Base-by-base conservation (phyloP, 2,888 invertebrate species). In the Epinotia demarniana region DNA sequence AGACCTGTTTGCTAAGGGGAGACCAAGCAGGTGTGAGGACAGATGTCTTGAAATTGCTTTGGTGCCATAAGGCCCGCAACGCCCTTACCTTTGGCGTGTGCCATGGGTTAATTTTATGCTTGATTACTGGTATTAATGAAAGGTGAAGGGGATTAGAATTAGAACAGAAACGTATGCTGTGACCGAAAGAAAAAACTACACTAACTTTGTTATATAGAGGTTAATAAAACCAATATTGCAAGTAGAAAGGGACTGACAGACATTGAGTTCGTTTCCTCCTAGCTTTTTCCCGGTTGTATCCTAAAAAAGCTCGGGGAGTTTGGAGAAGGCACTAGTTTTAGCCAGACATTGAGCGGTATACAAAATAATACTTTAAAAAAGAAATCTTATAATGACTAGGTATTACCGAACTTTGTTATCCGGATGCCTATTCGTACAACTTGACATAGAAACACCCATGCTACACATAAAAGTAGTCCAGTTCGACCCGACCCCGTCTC, bases 71-170 rank as follows among this genome's bases (percentile, higher is more conserved):
- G 94, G 93, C 89, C 86, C 92, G 86, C 80, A 80, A 89, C 92
- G 88, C 92, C 93, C 93, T 93, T 89, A 90, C 85, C 85, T 87
- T 86, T 89, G 93, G 91, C 93, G 93, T 93, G 93, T 93, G 94
- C 93, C 93, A 92, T 91, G 89, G 89, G 92, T 94, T 93, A 93
- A 94, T 94, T 94, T 94, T 93, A 94, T 92, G 94, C 92, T 93
- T 93, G 92, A 94, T 94, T 94, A 93, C 90, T 82, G 87, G 83
- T 85, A 93, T 93, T 92, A 92, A 93, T 92, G 88, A 91, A 66
- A 66, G 91, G 90, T 89, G 89, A 86, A 55, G 64, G 70, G 71
- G 61, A 60, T 60, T 60, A 62, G 61, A 57, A 43, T 57, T 43
- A 58, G 58, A 49, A 43, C 18, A 64, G 61, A 33, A 64, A 46